Conservation (phyloP, 1,140 invertebrate species). For the Dryas iulia region DNA sequence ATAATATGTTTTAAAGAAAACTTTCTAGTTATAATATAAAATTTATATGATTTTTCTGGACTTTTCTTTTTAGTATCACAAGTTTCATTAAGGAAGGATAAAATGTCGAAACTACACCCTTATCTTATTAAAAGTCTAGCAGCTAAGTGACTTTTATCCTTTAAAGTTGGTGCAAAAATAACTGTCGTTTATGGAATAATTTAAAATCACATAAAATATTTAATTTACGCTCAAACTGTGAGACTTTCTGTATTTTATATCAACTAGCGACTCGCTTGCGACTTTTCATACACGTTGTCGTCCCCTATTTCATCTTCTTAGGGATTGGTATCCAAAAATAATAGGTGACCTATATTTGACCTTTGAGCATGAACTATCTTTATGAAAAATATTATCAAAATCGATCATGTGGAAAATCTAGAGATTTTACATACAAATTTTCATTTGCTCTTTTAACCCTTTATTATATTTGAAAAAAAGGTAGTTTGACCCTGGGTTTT, state of each 20-base stretch:
- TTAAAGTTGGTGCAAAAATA: constrained; percentile 18
- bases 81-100: constrained; percentile 24
- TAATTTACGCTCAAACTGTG: neutral
- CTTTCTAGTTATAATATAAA: neutral
- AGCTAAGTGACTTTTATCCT: constrained; percentile 27
- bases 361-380: too few species aligned
- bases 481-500: too few species aligned
- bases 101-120: constrained; percentile 24
- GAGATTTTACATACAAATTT: too few species aligned
- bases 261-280: too few species aligned
- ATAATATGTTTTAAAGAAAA: neutral
- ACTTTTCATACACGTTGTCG: too few species aligned
- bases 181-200: constrained; percentile 16
- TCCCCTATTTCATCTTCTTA: too few species aligned
- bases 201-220: constrained; percentile 7
- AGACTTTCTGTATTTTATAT: neutral
- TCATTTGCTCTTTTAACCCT: too few species aligned
- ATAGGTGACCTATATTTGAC: too few species aligned
- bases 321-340: too few species aligned
- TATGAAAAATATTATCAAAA: too few species aligned
- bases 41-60: neutral
- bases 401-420: too few species aligned
- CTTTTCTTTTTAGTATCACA: neutral
- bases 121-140: constrained; percentile 25
- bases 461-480: too few species aligned